phyloP scores from a whole-genome alignment of 2,113 vertebrate genomes.

The Nibea albiflora region DNA sequence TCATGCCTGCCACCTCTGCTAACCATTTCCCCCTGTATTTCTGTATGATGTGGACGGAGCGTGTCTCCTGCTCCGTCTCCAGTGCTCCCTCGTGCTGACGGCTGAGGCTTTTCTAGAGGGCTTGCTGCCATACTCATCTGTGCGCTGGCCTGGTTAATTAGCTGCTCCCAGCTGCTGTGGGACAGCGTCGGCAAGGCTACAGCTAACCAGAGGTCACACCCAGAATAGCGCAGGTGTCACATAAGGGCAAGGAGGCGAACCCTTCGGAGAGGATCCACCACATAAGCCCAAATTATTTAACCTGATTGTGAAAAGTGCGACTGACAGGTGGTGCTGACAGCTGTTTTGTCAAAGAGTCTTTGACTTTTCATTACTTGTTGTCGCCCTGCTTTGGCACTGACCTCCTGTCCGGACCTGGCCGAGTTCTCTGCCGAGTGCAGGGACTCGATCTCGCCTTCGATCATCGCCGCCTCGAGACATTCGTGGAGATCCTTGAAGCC shows the following conservation, averaged over 20 bases:
- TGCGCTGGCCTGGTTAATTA: conserved; percentile 59
- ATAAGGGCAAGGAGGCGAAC: conserved; percentile 35
- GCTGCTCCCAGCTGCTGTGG: conserved; percentile 64
- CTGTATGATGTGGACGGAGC: not conserved
- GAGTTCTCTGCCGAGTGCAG: conserved; percentile 95
- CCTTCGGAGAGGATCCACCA: conserved; percentile 36
- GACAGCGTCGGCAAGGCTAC: conserved; percentile 34
- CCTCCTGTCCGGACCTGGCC: conserved; percentile 91
- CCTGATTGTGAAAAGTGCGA: not conserved
- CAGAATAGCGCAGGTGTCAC: conserved; percentile 56
- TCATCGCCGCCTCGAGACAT: conserved; percentile 98
- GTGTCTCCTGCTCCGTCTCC: not conserved
- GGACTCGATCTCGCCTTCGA: conserved; percentile 98
- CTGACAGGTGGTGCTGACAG: not conserved
- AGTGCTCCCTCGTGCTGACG: not conserved
- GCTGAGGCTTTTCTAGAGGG: conserved; percentile 43
- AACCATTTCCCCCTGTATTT: not conserved
- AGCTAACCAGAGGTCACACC: conserved; percentile 53
- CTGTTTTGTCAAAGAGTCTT: not conserved
- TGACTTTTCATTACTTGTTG: not conserved
- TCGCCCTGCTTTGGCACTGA: conserved; percentile 57
- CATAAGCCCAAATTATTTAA: conserved; percentile 19
- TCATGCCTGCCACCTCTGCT: not conserved
- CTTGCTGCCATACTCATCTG: conserved; percentile 50
- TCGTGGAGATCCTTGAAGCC: conserved; percentile 99